A percentile compares a stretch with the other conserved stretches of the same genome.
Evolutionary conservation across 2,888 invertebrate species (phyloP).

Genomic region (Furcula furcula): DNA sequence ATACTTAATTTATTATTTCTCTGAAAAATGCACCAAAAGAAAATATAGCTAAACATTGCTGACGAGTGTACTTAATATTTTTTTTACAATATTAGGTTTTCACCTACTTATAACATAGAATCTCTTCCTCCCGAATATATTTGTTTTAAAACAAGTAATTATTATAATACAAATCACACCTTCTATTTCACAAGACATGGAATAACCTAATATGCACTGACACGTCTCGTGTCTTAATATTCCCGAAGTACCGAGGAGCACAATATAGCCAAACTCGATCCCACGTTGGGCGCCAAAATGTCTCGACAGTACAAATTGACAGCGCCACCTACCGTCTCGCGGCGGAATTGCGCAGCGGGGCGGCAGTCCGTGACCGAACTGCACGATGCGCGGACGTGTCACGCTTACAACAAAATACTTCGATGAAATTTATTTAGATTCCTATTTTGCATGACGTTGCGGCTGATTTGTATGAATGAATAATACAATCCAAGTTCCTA

Average conservation of each 20-base stretch:
- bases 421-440: slow-evolving; percentile 35
- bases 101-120: too few relatives aligned
- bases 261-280: slow-evolving; percentile 21
- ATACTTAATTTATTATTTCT: too few relatives aligned
- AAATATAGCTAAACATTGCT: too few relatives aligned
- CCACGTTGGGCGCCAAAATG: slow-evolving; percentile 61
- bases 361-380: slow-evolving; percentile 68
- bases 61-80: too few relatives aligned
- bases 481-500: too few relatives aligned
- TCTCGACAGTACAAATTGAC: slow-evolving; percentile 59
- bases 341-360: slow-evolving; percentile 44
- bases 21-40: too few relatives aligned
- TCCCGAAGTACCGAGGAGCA: slow-evolving; percentile 24
- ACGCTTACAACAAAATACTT: slow-evolving; percentile 51
- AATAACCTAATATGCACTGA: too few relatives aligned
- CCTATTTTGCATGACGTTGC: slow-evolving; percentile 19
- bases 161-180: too few relatives aligned
- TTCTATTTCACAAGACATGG: too few relatives aligned
- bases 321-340: slow-evolving; percentile 61
- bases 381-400: slow-evolving; percentile 52
- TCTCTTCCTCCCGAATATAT: too few relatives aligned
- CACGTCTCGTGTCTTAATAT: slow-evolving; percentile 22
- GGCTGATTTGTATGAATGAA: slow-evolving; percentile 19
- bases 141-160: too few relatives aligned
- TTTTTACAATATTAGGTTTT: too few relatives aligned